Percentiles rank a stretch among this genome's conserved stretches.
Conservation (phyloP, 2,113 vertebrate species). For the Dipodomys merriami region DNA sequence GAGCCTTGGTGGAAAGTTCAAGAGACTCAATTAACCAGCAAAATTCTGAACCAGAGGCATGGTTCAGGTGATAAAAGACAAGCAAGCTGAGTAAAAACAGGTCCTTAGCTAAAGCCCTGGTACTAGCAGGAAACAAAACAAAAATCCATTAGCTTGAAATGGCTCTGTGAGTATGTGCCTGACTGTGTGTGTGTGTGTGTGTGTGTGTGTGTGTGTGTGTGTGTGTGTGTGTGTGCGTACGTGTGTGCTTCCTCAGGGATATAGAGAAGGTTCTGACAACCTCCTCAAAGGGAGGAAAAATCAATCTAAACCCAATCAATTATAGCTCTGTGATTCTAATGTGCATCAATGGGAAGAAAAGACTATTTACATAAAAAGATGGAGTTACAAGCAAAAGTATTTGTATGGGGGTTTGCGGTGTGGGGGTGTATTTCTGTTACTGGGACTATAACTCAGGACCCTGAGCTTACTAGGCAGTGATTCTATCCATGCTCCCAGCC, state of each 20-base stretch:
- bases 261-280: not conserved
- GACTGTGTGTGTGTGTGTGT: not conserved
- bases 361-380: constrained; percentile 24
- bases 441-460: too few species aligned
- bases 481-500: too few species aligned
- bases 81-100: too few species aligned
- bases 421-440: too few species aligned
- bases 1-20: too few species aligned
- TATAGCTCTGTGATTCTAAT: not conserved
- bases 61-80: too few species aligned
- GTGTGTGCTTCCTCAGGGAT: not conserved
- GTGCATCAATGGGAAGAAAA: not conserved
- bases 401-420: too few species aligned
- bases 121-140: too few species aligned
- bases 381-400: not conserved
- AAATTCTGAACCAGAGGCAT: too few species aligned
- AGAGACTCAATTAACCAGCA: too few species aligned
- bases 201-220: not conserved
- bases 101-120: too few species aligned
- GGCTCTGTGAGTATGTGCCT: fast-evolving
- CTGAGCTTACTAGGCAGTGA: too few species aligned
- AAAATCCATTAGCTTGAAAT: not conserved
- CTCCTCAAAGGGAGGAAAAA: not conserved
- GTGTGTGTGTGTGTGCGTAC: not conserved
- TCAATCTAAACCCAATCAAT: not conserved